These are phyloP conservation scores for Meleagris gallopavo DNA, from an alignment of 2,113 vertebrate species.

Conservation along the genomic window DNA sequence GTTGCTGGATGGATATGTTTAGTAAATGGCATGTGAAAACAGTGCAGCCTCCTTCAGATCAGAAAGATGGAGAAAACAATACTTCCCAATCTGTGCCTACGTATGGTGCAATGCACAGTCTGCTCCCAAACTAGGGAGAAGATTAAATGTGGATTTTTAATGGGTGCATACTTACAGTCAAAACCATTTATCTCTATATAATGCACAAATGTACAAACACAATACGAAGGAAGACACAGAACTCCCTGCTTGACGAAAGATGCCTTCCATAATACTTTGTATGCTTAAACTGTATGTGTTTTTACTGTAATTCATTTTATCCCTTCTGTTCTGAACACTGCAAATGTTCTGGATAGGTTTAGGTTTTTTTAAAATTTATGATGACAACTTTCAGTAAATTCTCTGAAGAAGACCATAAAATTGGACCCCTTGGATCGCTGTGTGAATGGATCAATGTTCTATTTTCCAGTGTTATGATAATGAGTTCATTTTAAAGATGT, in stretches of 20 bases:
- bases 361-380: conserved; percentile 22
- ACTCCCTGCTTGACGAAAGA: not conserved
- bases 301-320: conserved; percentile 12
- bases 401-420: conserved; percentile 62
- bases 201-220: not conserved
- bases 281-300: not conserved
- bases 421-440: conserved; percentile 20
- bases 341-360: not conserved
- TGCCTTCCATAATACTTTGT: not conserved
- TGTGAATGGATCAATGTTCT: conserved; percentile 66
- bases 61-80: not conserved
- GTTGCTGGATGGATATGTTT: not conserved
- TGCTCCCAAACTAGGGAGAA: not conserved
- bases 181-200: not conserved
- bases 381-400: conserved; percentile 51
- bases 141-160: conserved; percentile 23
- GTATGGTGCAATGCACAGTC: not conserved
- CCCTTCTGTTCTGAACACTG: not conserved
- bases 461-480: conserved; percentile 71
- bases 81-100: not conserved
- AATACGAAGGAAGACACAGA: not conserved
- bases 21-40: not conserved
- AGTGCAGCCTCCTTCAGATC: not conserved
- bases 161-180: not conserved
- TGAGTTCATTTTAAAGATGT: conserved; percentile 67